phyloP scores from a whole-genome alignment of 30 jellyfish, hydroid and myxozoan species.

The Phacellophora camtschatica region DNA sequence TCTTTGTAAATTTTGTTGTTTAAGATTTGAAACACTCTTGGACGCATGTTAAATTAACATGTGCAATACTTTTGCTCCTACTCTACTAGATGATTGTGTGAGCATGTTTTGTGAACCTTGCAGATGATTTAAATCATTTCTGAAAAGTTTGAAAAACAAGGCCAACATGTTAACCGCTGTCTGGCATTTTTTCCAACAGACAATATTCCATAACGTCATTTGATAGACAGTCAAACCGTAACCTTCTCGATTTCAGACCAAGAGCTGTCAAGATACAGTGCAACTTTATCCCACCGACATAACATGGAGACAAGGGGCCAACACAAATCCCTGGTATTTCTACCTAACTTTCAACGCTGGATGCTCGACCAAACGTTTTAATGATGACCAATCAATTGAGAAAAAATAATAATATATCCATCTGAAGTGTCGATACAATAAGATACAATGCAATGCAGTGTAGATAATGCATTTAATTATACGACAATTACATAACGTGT shows the following conservation, averaged over 20 bases:
- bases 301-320: neutral
- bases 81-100: conserved; percentile 4
- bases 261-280: conserved; percentile 20
- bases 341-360: neutral
- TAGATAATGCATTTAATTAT: too few species aligned
- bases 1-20: too few species aligned
- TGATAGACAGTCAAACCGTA: conserved; percentile 24
- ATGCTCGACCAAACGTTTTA: too few species aligned
- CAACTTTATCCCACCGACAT: conserved; percentile 5
- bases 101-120: neutral
- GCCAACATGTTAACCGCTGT: conserved; percentile 59
- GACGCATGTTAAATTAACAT: too few species aligned
- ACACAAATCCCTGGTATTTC: neutral
- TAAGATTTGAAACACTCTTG: too few species aligned
- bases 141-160: neutral
- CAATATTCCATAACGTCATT: conserved; percentile 27
- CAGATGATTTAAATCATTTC: conserved; percentile 39
- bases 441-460: too few species aligned
- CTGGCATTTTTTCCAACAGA: conserved; percentile 43
- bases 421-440: too few species aligned
- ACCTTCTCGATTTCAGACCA: conserved; percentile 37
- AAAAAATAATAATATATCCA: too few species aligned
- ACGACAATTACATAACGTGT: too few species aligned
- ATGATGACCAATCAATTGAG: too few species aligned
- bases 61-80: too few species aligned